Percentiles rank a stretch among this genome's conserved stretches.
Evolutionary conservation across 2,113 vertebrate species (phyloP).

Genomic region (Sinocyclocheilus anshuiensis): DNA sequence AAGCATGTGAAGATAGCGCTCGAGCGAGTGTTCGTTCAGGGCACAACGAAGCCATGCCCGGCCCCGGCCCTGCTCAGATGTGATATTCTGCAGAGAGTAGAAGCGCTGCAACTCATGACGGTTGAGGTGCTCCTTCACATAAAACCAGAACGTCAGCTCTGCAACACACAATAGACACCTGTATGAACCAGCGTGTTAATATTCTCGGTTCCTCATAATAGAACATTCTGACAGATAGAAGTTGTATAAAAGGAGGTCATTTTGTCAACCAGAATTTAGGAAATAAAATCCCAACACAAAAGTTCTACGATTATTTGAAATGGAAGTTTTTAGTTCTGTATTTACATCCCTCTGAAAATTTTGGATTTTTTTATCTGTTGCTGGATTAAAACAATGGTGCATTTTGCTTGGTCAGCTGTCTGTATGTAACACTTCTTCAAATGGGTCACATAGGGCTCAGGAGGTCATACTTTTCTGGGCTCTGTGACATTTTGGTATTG

Average conservation of each 20-base stretch:
- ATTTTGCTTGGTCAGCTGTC: neutral
- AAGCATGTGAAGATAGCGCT: conserved; percentile 90
- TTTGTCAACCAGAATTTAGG: neutral
- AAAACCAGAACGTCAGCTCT: conserved; percentile 89
- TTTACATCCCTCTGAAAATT: neutral
- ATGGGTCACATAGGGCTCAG: neutral
- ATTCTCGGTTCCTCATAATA: neutral
- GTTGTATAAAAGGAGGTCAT: neutral
- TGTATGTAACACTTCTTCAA: neutral
- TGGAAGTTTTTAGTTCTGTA: neutral
- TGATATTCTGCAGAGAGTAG: conserved; percentile 86
- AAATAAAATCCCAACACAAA: neutral
- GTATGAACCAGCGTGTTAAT: neutral
- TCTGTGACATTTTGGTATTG: neutral
- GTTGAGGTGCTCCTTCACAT: conserved; percentile 93
- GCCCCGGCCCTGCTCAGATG: conserved; percentile 86
- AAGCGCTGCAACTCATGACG: conserved; percentile 94
- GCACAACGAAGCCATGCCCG: conserved; percentile 97
- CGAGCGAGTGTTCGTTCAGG: conserved; percentile 94
- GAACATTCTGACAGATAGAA: neutral
- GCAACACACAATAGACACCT: conserved; percentile 8
- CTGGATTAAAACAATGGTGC: neutral
- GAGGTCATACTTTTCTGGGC: neutral
- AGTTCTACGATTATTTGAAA: neutral
- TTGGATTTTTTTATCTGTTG: neutral